A percentile compares a stretch with the other conserved stretches of the same genome.
phyloP scores from a whole-genome alignment of 2,113 vertebrate species.

The Esox niger region DNA sequence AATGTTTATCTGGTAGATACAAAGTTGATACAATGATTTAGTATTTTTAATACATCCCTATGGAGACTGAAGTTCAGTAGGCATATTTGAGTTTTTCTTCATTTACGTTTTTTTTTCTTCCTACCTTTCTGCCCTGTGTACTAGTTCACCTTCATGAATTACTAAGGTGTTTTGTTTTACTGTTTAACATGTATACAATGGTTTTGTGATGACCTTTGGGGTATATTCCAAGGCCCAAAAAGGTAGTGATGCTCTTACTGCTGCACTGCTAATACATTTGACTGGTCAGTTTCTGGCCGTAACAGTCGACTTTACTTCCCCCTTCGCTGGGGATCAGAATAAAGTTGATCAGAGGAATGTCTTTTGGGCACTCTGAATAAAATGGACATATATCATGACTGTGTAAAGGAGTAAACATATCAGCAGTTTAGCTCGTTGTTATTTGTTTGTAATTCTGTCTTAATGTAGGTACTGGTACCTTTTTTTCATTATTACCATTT shows the following conservation, averaged over 20 bases:
- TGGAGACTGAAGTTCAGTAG: constrained; percentile 80
- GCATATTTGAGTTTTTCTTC: constrained; percentile 78
- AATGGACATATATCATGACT: constrained; percentile 69
- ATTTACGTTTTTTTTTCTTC: constrained; percentile 73
- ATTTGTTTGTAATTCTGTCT: constrained; percentile 79
- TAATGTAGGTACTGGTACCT: constrained; percentile 98
- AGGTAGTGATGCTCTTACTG: constrained; percentile 87
- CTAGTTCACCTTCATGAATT: constrained; percentile 86
- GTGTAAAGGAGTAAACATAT: constrained; percentile 83
- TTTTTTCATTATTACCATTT: constrained; percentile 82
- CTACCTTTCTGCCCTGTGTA: constrained; percentile 80
- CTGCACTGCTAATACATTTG: constrained; percentile 87
- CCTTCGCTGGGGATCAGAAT: constrained; percentile 62
- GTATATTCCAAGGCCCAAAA: constrained; percentile 81
- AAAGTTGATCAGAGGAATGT: constrained; percentile 65
- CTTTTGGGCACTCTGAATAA: constrained; percentile 64
- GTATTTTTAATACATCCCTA: constrained; percentile 82
- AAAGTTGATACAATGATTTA: constrained; percentile 53
- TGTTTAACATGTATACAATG: constrained; percentile 83
- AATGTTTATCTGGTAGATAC: constrained; percentile 48
- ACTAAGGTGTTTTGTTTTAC: constrained; percentile 83
- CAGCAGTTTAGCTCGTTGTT: constrained; percentile 89
- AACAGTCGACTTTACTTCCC: constrained; percentile 68
- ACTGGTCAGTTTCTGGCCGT: constrained; percentile 74
- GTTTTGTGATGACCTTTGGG: constrained; percentile 84